Percentiles rank a stretch among this genome's conserved stretches.
These are phyloP conservation scores for Neodiprion virginianus DNA, from an alignment of 1,140 invertebrate species.

Conservation along the genomic window DNA sequence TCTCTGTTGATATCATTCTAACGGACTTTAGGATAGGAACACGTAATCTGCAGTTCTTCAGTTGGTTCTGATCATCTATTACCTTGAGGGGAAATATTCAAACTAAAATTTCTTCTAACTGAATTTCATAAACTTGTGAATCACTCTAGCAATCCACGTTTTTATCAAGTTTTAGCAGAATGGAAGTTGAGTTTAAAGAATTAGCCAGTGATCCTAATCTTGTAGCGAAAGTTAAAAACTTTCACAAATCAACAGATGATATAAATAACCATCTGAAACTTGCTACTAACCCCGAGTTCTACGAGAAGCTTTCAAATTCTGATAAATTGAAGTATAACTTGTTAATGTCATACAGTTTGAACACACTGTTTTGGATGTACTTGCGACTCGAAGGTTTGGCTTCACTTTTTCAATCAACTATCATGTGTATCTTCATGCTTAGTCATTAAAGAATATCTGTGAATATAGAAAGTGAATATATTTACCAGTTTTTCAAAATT, in stretches of 20 bases:
- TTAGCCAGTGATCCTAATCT: slow-evolving; percentile 46
- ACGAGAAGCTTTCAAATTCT: slow-evolving; percentile 50
- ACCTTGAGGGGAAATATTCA: too few relatives aligned
- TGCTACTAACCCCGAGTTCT: slow-evolving; percentile 42
- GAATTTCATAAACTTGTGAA: too few relatives aligned
- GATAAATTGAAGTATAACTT: slow-evolving; percentile 61
- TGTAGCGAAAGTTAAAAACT: slow-evolving; percentile 43
- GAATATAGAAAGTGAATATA: too few relatives aligned
- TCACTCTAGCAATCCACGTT: too few relatives aligned
- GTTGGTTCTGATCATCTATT: too few relatives aligned
- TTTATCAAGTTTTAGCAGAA: neutral
- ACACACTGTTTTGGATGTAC: slow-evolving; percentile 63
- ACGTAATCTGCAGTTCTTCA: too few relatives aligned
- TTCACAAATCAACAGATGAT: slow-evolving; percentile 41
- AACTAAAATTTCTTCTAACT: too few relatives aligned
- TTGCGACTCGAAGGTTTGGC: slow-evolving; percentile 53
- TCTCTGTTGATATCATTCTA: too few relatives aligned
- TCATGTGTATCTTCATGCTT: slow-evolving; percentile 15
- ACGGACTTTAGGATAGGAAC: too few relatives aligned
- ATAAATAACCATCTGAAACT: slow-evolving; percentile 47
- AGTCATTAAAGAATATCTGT: slow-evolving; percentile 3
- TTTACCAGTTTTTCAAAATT: too few relatives aligned
- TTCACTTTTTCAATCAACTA: neutral
- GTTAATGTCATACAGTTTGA: slow-evolving; percentile 58
- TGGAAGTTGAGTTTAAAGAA: slow-evolving; percentile 48